Conservation (phyloP, 1,140 invertebrate species). For the Eriocheir sinensis region DNA sequence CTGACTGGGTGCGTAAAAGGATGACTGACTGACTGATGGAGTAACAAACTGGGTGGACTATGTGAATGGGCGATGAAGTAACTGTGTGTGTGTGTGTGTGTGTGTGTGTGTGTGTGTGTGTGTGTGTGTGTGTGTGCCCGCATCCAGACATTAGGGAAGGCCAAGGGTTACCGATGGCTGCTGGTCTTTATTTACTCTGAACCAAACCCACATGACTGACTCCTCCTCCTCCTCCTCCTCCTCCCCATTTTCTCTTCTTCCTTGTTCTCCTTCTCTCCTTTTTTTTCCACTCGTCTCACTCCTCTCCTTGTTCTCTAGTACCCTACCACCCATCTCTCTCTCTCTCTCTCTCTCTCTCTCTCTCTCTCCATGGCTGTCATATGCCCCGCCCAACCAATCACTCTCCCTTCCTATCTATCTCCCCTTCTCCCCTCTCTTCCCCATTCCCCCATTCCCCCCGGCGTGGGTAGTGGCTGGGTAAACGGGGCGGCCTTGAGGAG, state of each 20-base stretch:
- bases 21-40: background rate
- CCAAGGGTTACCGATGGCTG: background rate
- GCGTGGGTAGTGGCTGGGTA: background rate
- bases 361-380: background rate
- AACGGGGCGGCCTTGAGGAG: background rate
- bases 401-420: background rate
- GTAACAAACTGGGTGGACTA: background rate
- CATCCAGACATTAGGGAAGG: background rate
- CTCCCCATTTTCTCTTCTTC: background rate
- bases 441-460: background rate
- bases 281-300: background rate
- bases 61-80: background rate
- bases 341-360: slow-evolving; percentile 56
- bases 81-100: background rate
- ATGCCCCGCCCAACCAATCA: background rate
- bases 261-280: background rate
- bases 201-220: too few relatives aligned
- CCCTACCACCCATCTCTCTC: slow-evolving; percentile 19
- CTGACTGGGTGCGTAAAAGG: background rate
- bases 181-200: too few relatives aligned
- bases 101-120: background rate
- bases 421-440: background rate
- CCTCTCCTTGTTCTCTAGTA: background rate
- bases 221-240: too few relatives aligned
- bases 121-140: background rate